Conservation (phyloP, 2,797 vertebrate species). For the Garrulus glandarius region DNA sequence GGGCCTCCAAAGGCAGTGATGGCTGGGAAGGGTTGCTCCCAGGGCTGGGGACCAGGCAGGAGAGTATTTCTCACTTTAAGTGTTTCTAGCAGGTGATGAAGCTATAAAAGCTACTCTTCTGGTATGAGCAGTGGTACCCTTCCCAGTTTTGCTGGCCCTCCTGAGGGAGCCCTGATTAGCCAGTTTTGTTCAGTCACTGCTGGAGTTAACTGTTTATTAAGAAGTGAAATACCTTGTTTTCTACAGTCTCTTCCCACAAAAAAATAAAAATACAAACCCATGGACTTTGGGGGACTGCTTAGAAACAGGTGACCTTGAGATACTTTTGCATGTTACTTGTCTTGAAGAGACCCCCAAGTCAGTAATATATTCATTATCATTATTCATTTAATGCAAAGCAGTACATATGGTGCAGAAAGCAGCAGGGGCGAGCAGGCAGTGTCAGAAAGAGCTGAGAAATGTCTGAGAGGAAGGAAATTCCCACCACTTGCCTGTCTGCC, state of each 20-base stretch:
- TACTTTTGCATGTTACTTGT: background rate
- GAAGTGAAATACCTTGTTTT: background rate
- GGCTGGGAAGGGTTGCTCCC: background rate
- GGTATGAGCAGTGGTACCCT: background rate
- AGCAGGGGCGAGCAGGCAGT: background rate
- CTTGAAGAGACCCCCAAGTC: background rate
- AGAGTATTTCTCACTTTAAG: background rate
- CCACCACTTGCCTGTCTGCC: background rate
- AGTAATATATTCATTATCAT: background rate
- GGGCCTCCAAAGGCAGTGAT: background rate
- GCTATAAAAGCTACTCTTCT: background rate
- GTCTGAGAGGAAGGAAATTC: background rate
- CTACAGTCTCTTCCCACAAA: background rate
- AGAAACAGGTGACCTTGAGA: background rate
- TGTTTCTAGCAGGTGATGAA: background rate
- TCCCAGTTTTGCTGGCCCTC: background rate
- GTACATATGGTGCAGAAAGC: background rate
- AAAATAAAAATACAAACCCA: background rate
- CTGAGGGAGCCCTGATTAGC: slow-evolving; percentile 9
- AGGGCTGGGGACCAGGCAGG: background rate
- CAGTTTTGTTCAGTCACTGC: slow-evolving; percentile 11
- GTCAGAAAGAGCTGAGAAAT: background rate
- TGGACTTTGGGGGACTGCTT: background rate
- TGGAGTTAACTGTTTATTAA: slow-evolving; percentile 45
- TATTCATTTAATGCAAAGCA: background rate